A percentile compares a stretch with the other conserved stretches of the same genome.
phyloP scores from a whole-genome alignment of 2,888 invertebrate genomes.

The Bellardia bayeri region DNA sequence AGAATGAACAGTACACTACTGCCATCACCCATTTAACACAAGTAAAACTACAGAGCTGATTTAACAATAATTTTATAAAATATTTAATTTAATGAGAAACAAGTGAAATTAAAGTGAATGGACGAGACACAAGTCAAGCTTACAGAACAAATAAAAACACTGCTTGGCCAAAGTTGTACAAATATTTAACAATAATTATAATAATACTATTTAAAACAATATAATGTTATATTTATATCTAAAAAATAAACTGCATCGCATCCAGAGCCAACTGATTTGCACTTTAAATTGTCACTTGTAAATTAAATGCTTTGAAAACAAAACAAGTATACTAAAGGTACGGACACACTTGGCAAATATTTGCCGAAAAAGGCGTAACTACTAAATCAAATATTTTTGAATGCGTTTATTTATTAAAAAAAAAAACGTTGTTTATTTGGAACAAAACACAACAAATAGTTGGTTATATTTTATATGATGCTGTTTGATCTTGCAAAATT shows the following conservation, averaged over 20 bases:
- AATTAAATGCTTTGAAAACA: constrained; percentile 55
- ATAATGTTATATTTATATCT: constrained; percentile 12
- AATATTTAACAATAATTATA: constrained; percentile 7
- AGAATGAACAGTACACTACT: constrained; percentile 35
- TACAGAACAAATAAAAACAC: constrained; percentile 58
- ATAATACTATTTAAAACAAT: not conserved
- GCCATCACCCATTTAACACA: constrained; percentile 2
- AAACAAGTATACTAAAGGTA: not conserved
- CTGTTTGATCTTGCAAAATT: no score
- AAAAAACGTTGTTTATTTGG: not conserved
- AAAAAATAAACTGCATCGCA: constrained; percentile 39
- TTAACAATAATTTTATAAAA: not conserved
- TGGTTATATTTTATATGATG: no score
- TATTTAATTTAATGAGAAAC: constrained; percentile 4
- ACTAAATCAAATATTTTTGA: no score
- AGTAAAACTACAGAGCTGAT: constrained; percentile 59
- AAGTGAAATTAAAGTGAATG: constrained; percentile 29
- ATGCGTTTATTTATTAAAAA: not conserved
- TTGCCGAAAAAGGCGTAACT: no score
- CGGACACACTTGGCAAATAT: no score
- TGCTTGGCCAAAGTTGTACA: constrained; percentile 22
- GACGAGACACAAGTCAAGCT: constrained; percentile 53
- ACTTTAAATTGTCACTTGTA: constrained; percentile 62
- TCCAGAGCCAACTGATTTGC: constrained; percentile 51
- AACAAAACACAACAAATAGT: not conserved